Base-by-base conservation (phyloP, 2,113 vertebrate species). In the Stercorarius parasiticus region DNA sequence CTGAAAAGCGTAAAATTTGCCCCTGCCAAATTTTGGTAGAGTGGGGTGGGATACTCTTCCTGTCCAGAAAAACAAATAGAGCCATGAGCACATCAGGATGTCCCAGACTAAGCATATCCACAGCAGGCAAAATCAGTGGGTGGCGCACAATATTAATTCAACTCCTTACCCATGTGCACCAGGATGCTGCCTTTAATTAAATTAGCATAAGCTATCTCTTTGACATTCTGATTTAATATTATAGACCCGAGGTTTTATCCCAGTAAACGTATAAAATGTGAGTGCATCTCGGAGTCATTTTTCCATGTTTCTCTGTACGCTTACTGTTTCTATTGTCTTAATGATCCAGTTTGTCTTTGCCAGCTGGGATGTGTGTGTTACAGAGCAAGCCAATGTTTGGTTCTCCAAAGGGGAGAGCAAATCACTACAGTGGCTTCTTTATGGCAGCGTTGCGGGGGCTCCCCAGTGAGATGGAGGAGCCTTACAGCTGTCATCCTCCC, bases 131-230 rank as follows among this genome's bases (percentile, higher is more conserved):
- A 95, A 95, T 89, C 71, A 93, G 90, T 74, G 86, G 59, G 82
- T 80, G 71, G 62, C 55, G 27, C 47, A 32, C 80, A 86, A 20
- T 64, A 77, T 92, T 86, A 95, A 91, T 90, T 95, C 73, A 32
- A 47, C 32, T 95, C 76, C 91, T 93, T 38, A 93, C 59, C 59
- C 66, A 29, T 50, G 70, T 69, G 73, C 3, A 14, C 76, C 92
- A 95, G 90, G 92, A 95, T 76, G 69, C 56, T 95, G 82, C 73
- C 73, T 95, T 92, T 95, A 97, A 97, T 97, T 97, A 95, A 97
- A 97, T 97, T 96, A 97, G 77, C 96, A 97, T 93, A 96, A 95
- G 83, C 80, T 84, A 25, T 78, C n/a, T 91, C 91, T 84, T 88
- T 92, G 94, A 94, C 81, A 74, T 65, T 89, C 80, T 88, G 69